A percentile compares a stretch with the other conserved stretches of the same genome.
Evolutionary conservation across 2,888 invertebrate genomes (phyloP).

Genomic region (Ennomos fuscantarius): DNA sequence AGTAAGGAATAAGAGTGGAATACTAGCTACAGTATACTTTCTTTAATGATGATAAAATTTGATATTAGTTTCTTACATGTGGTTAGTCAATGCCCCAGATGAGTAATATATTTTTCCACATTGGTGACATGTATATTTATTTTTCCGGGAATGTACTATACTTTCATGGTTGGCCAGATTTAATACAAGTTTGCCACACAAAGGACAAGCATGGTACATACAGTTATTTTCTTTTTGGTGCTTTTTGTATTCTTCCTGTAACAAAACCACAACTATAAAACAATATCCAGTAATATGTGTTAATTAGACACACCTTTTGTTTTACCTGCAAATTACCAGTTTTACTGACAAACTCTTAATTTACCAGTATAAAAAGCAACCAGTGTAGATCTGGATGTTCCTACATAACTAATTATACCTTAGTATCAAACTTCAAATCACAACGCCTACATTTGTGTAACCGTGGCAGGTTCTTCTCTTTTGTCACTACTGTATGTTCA

Average conservation of each 20-base stretch:
- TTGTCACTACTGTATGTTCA: slow-evolving; percentile 6
- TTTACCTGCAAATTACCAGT: no score
- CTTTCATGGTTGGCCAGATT: slow-evolving; percentile 39
- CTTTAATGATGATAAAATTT: not conserved
- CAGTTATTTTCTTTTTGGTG: slow-evolving; percentile 37
- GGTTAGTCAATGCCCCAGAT: slow-evolving; percentile 38
- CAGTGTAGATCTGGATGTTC: no score
- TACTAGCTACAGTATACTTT: no score
- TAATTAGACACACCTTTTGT: no score
- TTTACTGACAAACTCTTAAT: no score
- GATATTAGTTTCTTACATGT: slow-evolving; percentile 40
- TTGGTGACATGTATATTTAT: slow-evolving; percentile 44
- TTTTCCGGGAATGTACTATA: slow-evolving; percentile 36
- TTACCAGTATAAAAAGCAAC: no score
- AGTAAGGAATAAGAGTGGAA: no score
- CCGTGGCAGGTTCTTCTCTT: slow-evolving; percentile 19
- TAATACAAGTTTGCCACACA: slow-evolving; percentile 43
- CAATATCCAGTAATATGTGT: no score
- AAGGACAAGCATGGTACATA: slow-evolving; percentile 38
- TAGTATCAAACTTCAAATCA: slow-evolving; percentile 41
- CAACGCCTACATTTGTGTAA: slow-evolving; percentile 39
- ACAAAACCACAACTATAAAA: slow-evolving; percentile 5
- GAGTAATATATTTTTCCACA: slow-evolving; percentile 45
- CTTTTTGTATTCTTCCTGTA: slow-evolving; percentile 34
- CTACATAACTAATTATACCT: slow-evolving; percentile 28